Percentiles rank a stretch among this genome's conserved stretches.
Conservation (phyloP, 2,113 vertebrate genomes). For the Orycteropus afer region DNA sequence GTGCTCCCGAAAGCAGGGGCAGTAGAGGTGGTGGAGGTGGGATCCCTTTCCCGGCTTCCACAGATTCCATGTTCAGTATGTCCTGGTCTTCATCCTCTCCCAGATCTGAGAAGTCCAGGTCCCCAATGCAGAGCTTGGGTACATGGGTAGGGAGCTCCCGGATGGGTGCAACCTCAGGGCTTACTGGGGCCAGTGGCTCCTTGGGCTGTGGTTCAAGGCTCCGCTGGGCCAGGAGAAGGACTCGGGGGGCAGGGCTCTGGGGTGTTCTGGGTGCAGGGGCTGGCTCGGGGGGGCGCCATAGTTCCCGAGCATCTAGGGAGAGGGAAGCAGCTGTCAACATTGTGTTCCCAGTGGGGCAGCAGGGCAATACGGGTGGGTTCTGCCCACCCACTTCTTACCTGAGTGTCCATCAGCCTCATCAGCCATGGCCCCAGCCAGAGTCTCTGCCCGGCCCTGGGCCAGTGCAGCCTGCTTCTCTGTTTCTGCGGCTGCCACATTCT, state of each 20-base stretch:
- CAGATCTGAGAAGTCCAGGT: conserved; percentile 97
- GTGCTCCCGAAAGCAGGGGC: conserved; percentile 57
- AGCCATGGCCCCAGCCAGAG: neutral
- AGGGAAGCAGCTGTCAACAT: neutral
- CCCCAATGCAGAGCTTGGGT: conserved; percentile 92
- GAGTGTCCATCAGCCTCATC: conserved; percentile 47
- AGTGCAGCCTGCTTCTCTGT: conserved; percentile 88
- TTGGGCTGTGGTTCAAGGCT: conserved; percentile 89
- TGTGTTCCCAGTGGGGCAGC: neutral
- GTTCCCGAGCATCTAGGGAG: neutral
- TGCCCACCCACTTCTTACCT: conserved; percentile 34
- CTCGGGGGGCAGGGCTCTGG: conserved; percentile 35
- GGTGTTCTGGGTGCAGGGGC: conserved; percentile 61
- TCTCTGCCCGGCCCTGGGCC: conserved; percentile 82
- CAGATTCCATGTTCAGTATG: conserved; percentile 84
- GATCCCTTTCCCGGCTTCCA: conserved; percentile 52
- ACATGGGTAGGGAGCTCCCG: conserved; percentile 86
- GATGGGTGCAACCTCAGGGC: conserved; percentile 82
- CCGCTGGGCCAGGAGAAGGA: conserved; percentile 84
- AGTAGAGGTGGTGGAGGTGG: conserved; percentile 86
- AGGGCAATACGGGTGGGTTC: neutral
- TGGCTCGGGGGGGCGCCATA: conserved; percentile 26
- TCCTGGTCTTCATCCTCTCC: conserved; percentile 96
- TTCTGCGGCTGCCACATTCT: conserved; percentile 91
- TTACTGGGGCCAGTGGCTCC: conserved; percentile 84